phyloP scores from a whole-genome alignment of 2,113 vertebrate species.

The Barnardius zonarius region DNA sequence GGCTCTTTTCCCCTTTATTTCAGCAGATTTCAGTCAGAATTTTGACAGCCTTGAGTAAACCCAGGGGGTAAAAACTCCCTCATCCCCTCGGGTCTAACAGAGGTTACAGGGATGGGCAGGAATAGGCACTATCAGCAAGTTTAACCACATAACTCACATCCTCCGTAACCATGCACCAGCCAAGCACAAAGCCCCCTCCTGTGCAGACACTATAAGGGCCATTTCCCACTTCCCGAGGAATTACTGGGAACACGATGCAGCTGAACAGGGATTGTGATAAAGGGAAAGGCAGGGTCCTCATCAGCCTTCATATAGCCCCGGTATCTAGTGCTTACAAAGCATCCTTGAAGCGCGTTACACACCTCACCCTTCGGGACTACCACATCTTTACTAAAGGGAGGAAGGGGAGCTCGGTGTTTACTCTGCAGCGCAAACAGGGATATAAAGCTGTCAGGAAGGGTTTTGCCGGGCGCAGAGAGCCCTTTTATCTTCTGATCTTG shows the following conservation, averaged over 20 bases:
- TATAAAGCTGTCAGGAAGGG: not conserved
- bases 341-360: fast-evolving
- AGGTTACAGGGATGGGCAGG: not conserved
- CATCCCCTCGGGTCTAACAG: too few species aligned
- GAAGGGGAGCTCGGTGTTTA: not conserved
- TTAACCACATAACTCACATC: fast-evolving
- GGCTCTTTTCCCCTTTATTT: not conserved
- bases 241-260: too few species aligned
- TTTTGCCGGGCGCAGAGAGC: not conserved
- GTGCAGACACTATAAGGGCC: not conserved
- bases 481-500: not conserved
- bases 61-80: not conserved
- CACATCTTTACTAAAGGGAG: not conserved
- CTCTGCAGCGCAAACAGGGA: not conserved
- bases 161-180: not conserved
- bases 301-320: not conserved
- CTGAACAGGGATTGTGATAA: not conserved
- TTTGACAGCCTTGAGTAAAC: not conserved
- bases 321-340: not conserved
- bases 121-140: not conserved
- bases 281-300: not conserved
- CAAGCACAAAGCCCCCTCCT: not conserved
- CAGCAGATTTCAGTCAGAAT: not conserved
- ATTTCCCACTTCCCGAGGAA: not conserved
- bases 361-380: not conserved